Conservation (phyloP, 2,888 invertebrate genomes). For the Prosopocoilus inquinatus region DNA sequence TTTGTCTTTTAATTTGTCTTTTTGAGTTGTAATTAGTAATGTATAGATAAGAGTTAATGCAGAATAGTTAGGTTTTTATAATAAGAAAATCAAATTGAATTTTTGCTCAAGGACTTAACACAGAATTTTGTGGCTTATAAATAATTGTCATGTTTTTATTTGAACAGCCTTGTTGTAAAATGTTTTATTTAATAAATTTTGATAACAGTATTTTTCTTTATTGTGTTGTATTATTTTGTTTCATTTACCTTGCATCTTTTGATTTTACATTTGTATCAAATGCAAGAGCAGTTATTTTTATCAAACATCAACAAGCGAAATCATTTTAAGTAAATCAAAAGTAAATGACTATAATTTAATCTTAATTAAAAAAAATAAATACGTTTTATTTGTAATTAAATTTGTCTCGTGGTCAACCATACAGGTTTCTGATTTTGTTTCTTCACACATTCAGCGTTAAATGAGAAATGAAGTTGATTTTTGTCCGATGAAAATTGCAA, state of each 20-base stretch:
- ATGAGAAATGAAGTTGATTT: too few species aligned
- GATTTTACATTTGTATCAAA: not conserved
- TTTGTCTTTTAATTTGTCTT: too few species aligned
- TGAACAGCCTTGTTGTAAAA: conserved; percentile 21
- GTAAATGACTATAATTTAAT: too few species aligned
- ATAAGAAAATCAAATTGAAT: conserved; percentile 16
- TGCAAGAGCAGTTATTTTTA: too few species aligned
- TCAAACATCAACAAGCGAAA: too few species aligned
- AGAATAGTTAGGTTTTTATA: not conserved
- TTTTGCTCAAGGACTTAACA: conserved; percentile 9
- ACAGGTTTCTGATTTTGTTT: too few species aligned
- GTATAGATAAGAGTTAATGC: not conserved
- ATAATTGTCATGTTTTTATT: conserved; percentile 15
- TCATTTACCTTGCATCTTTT: not conserved
- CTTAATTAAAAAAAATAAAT: too few species aligned
- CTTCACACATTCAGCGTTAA: too few species aligned
- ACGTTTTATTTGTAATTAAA: not conserved
- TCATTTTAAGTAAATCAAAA: too few species aligned
- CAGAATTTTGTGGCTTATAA: conserved; percentile 7
- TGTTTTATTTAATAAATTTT: conserved; percentile 24
- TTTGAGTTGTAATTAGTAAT: conserved; percentile 1
- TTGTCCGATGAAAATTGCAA: too few species aligned
- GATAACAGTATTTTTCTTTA: conserved; percentile 20
- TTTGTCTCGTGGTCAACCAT: not conserved
- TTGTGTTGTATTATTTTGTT: conserved; percentile 12